Percentiles rank a stretch among this genome's conserved stretches.
Conservation (phyloP, 2,797 vertebrate species). For the Lophotriccus pileatus region DNA sequence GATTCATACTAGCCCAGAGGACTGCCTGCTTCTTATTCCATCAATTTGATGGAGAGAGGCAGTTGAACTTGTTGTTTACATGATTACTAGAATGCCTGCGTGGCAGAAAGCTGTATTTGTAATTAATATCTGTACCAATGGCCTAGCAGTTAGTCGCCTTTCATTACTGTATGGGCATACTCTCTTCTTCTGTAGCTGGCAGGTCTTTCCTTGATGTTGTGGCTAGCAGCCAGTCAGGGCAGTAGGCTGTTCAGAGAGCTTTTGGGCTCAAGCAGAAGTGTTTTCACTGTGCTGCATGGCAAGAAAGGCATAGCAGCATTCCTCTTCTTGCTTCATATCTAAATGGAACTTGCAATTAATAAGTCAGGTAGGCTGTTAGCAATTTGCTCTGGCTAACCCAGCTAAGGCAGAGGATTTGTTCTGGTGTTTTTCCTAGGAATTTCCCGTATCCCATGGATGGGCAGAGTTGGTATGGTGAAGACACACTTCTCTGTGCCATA, state of each 20-base stretch:
- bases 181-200: not conserved
- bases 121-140: constrained; percentile 23
- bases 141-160: not conserved
- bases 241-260: not conserved
- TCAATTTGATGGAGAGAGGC: constrained; percentile 10
- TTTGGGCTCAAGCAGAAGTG: not conserved
- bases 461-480: not conserved
- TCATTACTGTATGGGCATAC: not conserved
- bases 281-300: not conserved
- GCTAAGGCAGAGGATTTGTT: not conserved
- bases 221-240: not conserved
- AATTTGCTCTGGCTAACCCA: not conserved
- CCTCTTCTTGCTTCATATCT: not conserved
- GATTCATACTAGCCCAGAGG: constrained; percentile 1
- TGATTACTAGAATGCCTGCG: not conserved
- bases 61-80: not conserved
- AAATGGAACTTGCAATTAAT: not conserved
- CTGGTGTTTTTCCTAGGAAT: not conserved
- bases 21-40: not conserved
- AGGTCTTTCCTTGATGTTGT: not conserved
- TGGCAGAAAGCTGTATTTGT: constrained; percentile 19
- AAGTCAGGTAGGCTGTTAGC: not conserved
- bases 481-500: not conserved
- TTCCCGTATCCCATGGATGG: not conserved
- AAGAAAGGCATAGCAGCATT: not conserved